Evolutionary conservation across 2,113 vertebrate genomes (phyloP).

Genomic region (Microcebus tavaratra): DNA sequence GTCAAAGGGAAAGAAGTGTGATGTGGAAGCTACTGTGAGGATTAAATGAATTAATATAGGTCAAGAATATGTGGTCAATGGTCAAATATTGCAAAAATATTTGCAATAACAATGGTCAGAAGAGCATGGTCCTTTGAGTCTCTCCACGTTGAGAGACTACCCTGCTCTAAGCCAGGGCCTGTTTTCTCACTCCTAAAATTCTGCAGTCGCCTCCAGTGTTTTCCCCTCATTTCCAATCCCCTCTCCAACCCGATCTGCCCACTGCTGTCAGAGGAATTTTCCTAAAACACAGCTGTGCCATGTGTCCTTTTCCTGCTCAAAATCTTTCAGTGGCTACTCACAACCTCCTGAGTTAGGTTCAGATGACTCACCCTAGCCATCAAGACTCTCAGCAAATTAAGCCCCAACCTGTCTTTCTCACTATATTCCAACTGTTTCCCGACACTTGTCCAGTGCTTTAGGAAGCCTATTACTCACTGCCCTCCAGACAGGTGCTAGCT

Average conservation of each 20-base stretch:
- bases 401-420: not conserved
- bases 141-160: not conserved
- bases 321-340: not conserved
- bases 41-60: not conserved
- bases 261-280: not conserved
- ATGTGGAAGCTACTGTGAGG: not conserved
- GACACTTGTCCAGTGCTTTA: not conserved
- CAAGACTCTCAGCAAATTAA: not conserved
- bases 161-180: not conserved
- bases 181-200: not conserved
- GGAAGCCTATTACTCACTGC: not conserved
- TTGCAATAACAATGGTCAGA: not conserved
- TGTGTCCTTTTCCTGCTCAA: not conserved
- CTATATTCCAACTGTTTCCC: not conserved
- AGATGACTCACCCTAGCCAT: not conserved
- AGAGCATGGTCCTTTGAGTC: not conserved
- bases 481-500: not conserved
- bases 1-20: not conserved
- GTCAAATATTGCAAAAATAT: not conserved
- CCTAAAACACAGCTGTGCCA: not conserved
- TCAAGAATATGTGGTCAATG: not conserved
- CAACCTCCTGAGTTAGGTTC: not conserved
- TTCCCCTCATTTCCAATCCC: not conserved
- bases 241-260: not conserved
- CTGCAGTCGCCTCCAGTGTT: not conserved